These are phyloP conservation scores for Drosophila nigromelanica DNA, from an alignment of 1,140 invertebrate species.

Conservation along the genomic window DNA sequence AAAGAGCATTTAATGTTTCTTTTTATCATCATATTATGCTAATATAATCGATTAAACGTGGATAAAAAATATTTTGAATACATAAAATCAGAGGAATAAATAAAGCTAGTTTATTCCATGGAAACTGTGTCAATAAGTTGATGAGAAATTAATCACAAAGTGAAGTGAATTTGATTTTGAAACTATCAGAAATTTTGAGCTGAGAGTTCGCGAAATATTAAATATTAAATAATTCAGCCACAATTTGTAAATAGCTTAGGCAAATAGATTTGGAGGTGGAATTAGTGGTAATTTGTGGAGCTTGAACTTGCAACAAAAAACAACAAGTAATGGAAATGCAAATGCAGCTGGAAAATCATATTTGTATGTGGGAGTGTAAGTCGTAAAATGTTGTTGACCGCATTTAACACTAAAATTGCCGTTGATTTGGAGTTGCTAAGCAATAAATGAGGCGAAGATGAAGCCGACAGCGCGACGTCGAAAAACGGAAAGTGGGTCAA, in stretches of 20 bases:
- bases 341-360: conserved; percentile 24
- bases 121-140: background rate
- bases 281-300: conserved; percentile 16
- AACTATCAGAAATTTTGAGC: background rate
- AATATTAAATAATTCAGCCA: too few species aligned
- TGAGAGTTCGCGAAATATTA: background rate
- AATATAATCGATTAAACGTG: too few species aligned
- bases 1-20: too few species aligned
- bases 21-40: too few species aligned
- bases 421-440: conserved; percentile 43
- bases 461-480: conserved; percentile 52
- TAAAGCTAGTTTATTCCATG: background rate
- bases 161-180: background rate
- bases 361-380: conserved; percentile 30
- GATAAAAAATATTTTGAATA: too few species aligned
- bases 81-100: background rate
- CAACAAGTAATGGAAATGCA: conserved; percentile 51
- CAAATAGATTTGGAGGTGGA: conserved; percentile 35
- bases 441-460: conserved; percentile 69
- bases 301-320: background rate
- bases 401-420: conserved; percentile 60
- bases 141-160: background rate
- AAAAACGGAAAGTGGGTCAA: conserved; percentile 73
- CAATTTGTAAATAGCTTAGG: conserved; percentile 27
- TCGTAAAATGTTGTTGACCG: conserved; percentile 74